A percentile compares a stretch with the other conserved stretches of the same genome.
Evolutionary conservation across 1,140 invertebrate genomes (phyloP).

Genomic region (Pygmarrhopalites habei): DNA sequence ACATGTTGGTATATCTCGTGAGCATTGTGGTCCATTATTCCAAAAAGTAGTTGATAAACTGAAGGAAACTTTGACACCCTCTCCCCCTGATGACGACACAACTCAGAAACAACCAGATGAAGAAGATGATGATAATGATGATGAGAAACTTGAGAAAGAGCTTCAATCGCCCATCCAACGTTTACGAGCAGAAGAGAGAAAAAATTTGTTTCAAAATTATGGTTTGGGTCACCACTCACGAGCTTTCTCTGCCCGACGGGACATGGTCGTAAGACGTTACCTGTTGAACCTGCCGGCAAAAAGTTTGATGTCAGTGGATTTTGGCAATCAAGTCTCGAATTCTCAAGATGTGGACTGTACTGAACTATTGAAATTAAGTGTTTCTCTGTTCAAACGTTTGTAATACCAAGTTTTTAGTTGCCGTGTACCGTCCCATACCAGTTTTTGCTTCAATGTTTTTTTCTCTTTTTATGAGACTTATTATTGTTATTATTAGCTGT

Average conservation of each 20-base stretch:
- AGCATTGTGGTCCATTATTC: constrained; percentile 32
- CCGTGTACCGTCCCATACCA: no score
- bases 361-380: constrained; percentile 8
- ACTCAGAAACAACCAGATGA: no score
- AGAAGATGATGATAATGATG: neutral
- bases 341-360: neutral
- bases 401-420: no score
- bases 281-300: constrained; percentile 24
- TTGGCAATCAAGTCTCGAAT: constrained; percentile 7
- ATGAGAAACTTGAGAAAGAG: neutral
- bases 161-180: constrained; percentile 15
- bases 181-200: constrained; percentile 1
- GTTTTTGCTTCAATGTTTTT: no score
- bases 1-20: constrained; percentile 59
- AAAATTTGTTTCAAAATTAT: constrained; percentile 43
- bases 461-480: no score
- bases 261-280: constrained; percentile 49
- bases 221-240: constrained; percentile 48
- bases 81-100: no score
- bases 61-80: constrained; percentile 12
- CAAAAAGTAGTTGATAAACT: constrained; percentile 22
- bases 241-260: constrained; percentile 57
- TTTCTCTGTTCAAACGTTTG: neutral
- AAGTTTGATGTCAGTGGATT: constrained; percentile 24
- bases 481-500: no score